Base-by-base conservation (phyloP, 2,797 vertebrate genomes). In the Loriculus beryllinus region DNA sequence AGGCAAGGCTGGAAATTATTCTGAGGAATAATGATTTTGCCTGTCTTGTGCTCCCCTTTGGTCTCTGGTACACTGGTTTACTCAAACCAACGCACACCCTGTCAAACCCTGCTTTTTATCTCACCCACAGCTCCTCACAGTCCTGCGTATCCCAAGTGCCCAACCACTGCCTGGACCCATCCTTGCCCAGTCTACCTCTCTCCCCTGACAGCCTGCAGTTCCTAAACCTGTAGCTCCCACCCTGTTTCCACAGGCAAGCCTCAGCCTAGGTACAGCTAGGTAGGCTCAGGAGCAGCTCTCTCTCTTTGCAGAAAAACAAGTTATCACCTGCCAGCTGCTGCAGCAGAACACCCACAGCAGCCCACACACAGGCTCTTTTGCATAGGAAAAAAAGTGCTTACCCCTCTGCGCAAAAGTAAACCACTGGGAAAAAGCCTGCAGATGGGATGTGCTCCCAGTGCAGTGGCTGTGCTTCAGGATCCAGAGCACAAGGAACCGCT, bases 291-390 rank as follows among this genome's bases (percentile, higher is more conserved):
- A 95, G 21, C 42, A 10, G 10, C 35, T 77, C 37, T 51, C 12
- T 17, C 62, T 18, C 54, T 42, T 42, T 40, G 26, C 3, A 0
- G 69, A 78, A 45, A 71, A 92, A 85, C 72, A 83, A 83, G 85
- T 81, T 86, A 7, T 51, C 52, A 70, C 92, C 68, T 56, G 70
- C 78, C 83, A 78, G 49, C 45, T 52, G 65, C 86, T 88, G 52
- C 0, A 1, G 48, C 0, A 0, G n/a, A 84, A 68, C 84, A 78
- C 71, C 92, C 0, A 0, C 33, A 56, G 82, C 82, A 88, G 72
- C 88, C 90, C 79, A 88, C 51, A 3, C 79, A 70, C 71, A n/a
- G 25, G 56, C 60, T 92, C 43, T 48, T 79, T n/a, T 28, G 39
- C 25, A 33, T 2, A 40, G 68, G 26, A 40, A 62, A 79, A 79